Base-by-base conservation (phyloP, 1,140 invertebrate species). In the Sinella curviseta region DNA sequence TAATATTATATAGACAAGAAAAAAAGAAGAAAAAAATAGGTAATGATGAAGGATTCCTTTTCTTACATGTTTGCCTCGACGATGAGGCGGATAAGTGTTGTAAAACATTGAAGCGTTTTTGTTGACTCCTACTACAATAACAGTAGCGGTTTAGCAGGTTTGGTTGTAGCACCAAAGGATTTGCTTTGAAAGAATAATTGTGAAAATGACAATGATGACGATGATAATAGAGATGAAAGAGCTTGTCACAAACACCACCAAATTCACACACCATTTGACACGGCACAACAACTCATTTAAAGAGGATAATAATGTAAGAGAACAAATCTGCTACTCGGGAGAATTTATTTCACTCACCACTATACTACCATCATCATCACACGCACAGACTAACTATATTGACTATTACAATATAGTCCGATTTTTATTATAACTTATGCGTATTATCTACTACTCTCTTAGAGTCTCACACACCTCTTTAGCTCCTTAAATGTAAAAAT, bases 1-100 rank as follows among this genome's bases (percentile, higher is more conserved):
- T n/a, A n/a, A n/a, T n/a, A n/a, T n/a, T n/a, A n/a, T n/a, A n/a
- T n/a, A n/a, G n/a, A n/a, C n/a, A n/a, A n/a, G n/a, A n/a, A n/a
- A n/a, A n/a, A n/a, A n/a, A n/a, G n/a, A n/a, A n/a, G n/a, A n/a
- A n/a, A n/a, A n/a, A n/a, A n/a, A n/a, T n/a, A n/a, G n/a, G n/a
- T n/a, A n/a, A n/a, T n/a, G n/a, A n/a, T n/a, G n/a, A n/a, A n/a
- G n/a, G n/a, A 12, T 48, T 14, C 24, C 14, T 67, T 74, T 28
- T 14, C 34, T 77, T 77, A 77, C 75, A 48, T 77, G 36, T 55
- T 82, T 80, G 26, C 78, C 74, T 31, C n/a, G 67, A 39, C 79
- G 78, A 77, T 80, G 79, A 57, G 81, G 81, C 75, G 81, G 81
- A 60, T 80, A 82, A 28, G 81, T 82, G 60, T 82, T 82, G 74